Evolutionary conservation across 2,113 vertebrate genomes (phyloP).

Genomic region (Sceloporus tristichus): DNA sequence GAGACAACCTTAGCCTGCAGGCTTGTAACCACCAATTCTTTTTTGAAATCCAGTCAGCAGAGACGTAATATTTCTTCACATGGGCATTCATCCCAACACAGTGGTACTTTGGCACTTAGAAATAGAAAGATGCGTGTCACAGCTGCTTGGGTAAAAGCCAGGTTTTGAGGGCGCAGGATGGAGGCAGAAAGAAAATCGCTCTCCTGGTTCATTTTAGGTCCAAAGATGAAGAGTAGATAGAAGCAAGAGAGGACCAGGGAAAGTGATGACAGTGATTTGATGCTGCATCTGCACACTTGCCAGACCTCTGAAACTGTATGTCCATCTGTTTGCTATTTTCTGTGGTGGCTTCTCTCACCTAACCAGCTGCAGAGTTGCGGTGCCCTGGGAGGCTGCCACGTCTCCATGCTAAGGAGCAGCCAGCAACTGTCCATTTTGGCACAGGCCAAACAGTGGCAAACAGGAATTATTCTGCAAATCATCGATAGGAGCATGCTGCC

Average conservation of each 20-base stretch:
- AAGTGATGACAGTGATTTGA: background rate
- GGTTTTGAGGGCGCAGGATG: background rate
- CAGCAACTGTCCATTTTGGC: background rate
- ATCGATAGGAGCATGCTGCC: background rate
- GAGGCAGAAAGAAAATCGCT: background rate
- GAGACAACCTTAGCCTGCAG: background rate
- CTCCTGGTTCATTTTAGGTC: background rate
- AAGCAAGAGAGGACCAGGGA: background rate
- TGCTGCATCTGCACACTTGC: accelerated
- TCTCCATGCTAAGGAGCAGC: background rate
- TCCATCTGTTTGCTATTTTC: background rate
- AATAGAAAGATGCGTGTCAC: background rate
- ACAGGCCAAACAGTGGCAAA: accelerated
- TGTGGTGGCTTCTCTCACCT: background rate
- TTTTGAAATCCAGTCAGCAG: background rate
- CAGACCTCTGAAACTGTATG: background rate
- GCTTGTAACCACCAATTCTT: background rate
- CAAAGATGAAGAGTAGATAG: background rate
- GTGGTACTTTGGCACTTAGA: slow-evolving; percentile 6
- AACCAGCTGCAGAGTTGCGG: background rate
- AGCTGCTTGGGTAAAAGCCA: background rate
- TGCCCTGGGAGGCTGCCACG: background rate
- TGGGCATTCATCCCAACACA: slow-evolving; percentile 9
- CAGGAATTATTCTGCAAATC: background rate
- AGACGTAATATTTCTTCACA: accelerated